Percentiles rank a stretch among this genome's conserved stretches.
Evolutionary conservation across 1,140 invertebrate genomes (phyloP).

Genomic region (Coenobita brevimanus): DNA sequence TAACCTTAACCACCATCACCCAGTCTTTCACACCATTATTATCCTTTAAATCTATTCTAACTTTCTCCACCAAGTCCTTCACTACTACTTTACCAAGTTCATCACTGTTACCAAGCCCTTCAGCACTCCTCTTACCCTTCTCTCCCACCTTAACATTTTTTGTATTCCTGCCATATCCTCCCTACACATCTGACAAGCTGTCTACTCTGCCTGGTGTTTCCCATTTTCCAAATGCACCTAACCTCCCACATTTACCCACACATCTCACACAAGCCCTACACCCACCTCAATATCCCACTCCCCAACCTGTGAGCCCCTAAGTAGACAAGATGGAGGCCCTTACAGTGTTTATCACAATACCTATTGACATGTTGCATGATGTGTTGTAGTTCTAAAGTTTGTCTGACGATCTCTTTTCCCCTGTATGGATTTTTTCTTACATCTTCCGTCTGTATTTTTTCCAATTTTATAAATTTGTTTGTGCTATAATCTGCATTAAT

Average conservation of each 20-base stretch:
- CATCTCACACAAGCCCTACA: no score
- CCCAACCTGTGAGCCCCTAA: background rate
- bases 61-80: background rate
- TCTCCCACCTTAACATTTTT: background rate
- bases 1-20: no score
- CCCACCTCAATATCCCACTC: background rate
- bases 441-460: constrained; percentile 5
- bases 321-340: background rate
- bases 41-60: background rate
- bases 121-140: background rate
- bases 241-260: no score
- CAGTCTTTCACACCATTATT: background rate
- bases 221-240: no score
- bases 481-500: background rate
- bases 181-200: no score
- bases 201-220: no score
- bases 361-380: constrained; percentile 33
- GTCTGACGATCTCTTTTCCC: background rate
- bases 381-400: constrained; percentile 29
- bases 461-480: constrained; percentile 24
- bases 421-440: constrained; percentile 24
- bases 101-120: background rate
- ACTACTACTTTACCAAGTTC: background rate
- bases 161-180: background rate
- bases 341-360: background rate